Evolutionary conservation across 2,888 invertebrate genomes (phyloP), one percentile per base, ranked within the genome.

Genomic region (Hirtodrosophila cameraria): DNA sequence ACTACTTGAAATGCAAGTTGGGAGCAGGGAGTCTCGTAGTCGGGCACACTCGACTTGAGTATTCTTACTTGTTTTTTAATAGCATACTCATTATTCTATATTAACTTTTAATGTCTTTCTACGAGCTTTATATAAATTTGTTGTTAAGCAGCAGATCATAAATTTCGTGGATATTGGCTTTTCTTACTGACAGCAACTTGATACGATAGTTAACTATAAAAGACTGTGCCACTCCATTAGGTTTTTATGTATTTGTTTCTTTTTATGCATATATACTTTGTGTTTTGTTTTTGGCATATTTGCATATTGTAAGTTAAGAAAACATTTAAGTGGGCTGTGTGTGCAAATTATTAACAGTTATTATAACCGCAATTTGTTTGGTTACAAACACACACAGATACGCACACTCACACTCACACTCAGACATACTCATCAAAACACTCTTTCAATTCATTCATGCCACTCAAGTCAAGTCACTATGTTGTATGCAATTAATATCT

Each of bases 401-500:
- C 38, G 53, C 49, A 46, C 35, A 30, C 48, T 1, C 5, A 18
- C 23, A 53, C 45, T 23, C n/a, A 38, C 16, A 18, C 20, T 2
- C 20, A 18, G 9, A 63, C 57, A 55, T 49, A 38, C 30, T 38
- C 42, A 39, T 45, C 31, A 53, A 68, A 74, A 63, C 53, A 69
- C 36, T 67, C 66, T 62, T 69, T 69, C 41, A 74, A 75, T 68
- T 63, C 66, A 71, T 67, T 79, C 75, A 77, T 67, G 63, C 65
- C 68, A 76, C 67, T 82, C 63, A 48, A 75, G 52, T 82, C 63
- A 48, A 75, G 52, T 39, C 54, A 38, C 49, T 57, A 42, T 62
- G 60, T 54, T 75, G 61, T 71, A 58, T 69, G 80, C 77, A 80
- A 80, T 83, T 80, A 80, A 80, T 80, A 80, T 83, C 75, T 72